Evolutionary conservation across 1,140 invertebrate species (phyloP).

Genomic region (Cepaea nemoralis): DNA sequence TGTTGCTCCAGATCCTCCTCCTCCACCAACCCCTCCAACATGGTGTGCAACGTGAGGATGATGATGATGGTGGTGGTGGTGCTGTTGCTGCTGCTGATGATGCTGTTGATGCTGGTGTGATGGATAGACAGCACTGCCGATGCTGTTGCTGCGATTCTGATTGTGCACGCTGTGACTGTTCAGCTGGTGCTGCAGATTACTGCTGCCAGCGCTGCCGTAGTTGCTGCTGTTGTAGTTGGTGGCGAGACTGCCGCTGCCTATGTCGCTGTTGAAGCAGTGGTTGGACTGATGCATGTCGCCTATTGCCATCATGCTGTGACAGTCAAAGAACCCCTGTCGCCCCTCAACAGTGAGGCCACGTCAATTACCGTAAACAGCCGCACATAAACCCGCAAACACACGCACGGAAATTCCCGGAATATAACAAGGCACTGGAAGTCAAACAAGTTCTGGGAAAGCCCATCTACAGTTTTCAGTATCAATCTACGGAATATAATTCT

Average conservation of each 20-base stretch:
- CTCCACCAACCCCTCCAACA: background rate
- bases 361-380: too few species aligned
- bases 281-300: constrained; percentile 20
- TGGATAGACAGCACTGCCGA: background rate
- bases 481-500: too few species aligned
- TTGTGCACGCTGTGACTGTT: background rate
- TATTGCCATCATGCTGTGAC: constrained; percentile 25
- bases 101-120: background rate
- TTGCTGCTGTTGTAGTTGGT: background rate
- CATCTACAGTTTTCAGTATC: too few species aligned
- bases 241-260: background rate
- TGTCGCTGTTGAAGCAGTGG: background rate
- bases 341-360: too few species aligned
- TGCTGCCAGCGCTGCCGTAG: background rate
- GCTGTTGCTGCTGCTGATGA: too few species aligned
- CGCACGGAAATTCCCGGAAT: too few species aligned
- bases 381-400: too few species aligned
- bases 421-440: too few species aligned
- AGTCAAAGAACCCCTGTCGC: background rate
- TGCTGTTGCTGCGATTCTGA: background rate
- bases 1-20: background rate
- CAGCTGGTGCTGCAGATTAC: background rate
- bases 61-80: constrained; percentile 7
- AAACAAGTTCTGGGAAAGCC: too few species aligned
- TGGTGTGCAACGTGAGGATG: background rate